These are phyloP conservation scores for Ptiloglossa arizonensis DNA, from an alignment of 1,140 invertebrate species.

Conservation along the genomic window DNA sequence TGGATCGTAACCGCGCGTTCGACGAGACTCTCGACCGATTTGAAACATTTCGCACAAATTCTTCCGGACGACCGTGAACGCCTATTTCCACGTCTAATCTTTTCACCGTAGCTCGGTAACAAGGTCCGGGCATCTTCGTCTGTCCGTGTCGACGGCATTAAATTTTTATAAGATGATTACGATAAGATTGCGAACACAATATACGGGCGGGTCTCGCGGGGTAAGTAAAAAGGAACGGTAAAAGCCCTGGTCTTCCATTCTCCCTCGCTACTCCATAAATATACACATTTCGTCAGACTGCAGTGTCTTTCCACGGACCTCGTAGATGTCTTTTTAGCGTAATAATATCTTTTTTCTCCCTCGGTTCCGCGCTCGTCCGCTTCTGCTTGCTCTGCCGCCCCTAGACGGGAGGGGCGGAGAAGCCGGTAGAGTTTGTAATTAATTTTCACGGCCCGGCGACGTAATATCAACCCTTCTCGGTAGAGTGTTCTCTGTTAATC, in stretches of 20 bases:
- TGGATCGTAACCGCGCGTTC: too few relatives aligned
- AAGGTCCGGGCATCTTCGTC: too few relatives aligned
- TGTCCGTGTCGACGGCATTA: too few relatives aligned
- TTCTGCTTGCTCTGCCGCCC: constrained; percentile 32
- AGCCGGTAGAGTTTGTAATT: constrained; percentile 54
- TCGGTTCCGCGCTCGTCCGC: not conserved
- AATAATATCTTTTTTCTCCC: constrained; percentile 34
- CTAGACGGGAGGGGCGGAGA: too few relatives aligned
- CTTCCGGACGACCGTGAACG: too few relatives aligned
- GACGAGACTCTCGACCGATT: too few relatives aligned
- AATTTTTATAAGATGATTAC: too few relatives aligned
- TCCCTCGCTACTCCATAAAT: constrained; percentile 35
- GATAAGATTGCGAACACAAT: not conserved
- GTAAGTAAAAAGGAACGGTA: not conserved
- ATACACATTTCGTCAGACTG: not conserved
- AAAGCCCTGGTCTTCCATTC: constrained; percentile 16
- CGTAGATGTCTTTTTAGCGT: constrained; percentile 23
- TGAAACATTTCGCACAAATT: too few relatives aligned
- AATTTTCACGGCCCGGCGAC: constrained; percentile 54
- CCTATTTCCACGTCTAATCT: too few relatives aligned
- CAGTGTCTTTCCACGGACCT: constrained; percentile 8
- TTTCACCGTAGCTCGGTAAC: too few relatives aligned
- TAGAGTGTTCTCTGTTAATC: constrained; percentile 51
- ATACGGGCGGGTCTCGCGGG: constrained; percentile 2
- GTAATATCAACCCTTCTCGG: constrained; percentile 46